A percentile compares a stretch with the other conserved stretches of the same genome.
Conservation (phyloP, 2,888 invertebrate genomes). For the Anodontia alba region DNA sequence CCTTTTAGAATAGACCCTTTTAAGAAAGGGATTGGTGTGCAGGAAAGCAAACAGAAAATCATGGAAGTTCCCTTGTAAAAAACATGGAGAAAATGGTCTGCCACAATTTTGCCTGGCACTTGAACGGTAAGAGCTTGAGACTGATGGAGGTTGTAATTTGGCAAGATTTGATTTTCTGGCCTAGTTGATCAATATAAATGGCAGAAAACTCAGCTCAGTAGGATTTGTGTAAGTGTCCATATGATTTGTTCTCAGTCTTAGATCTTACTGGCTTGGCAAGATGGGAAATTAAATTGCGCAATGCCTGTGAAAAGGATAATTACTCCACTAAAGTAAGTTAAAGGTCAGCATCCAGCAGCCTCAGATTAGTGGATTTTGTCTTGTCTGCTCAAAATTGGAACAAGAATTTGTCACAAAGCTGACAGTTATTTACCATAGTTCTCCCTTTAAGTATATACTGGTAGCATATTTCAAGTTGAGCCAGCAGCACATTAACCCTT, state of each 20-base stretch:
- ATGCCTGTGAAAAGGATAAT: constrained; percentile 9
- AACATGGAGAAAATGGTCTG: too few relatives aligned
- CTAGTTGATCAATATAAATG: not conserved
- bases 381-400: not conserved
- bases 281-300: constrained; percentile 15
- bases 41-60: too few relatives aligned
- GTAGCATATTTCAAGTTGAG: too few relatives aligned
- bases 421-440: too few relatives aligned
- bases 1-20: too few relatives aligned
- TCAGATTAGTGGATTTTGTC: not conserved
- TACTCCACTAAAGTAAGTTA: constrained; percentile 5
- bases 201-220: not conserved
- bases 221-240: not conserved
- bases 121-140: not conserved
- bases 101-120: too few relatives aligned
- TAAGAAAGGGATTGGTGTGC: too few relatives aligned
- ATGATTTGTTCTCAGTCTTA: not conserved
- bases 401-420: too few relatives aligned
- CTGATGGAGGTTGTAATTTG: not conserved
- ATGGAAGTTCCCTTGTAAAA: too few relatives aligned
- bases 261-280: not conserved
- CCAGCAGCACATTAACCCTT: too few relatives aligned
- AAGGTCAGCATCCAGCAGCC: not conserved
- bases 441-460: too few relatives aligned
- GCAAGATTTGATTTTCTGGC: constrained; percentile 3